A percentile compares a stretch with the other conserved stretches of the same genome.
Evolutionary conservation across 2,888 invertebrate genomes (phyloP).

Genomic region (Nemotelus nigrinus): DNA sequence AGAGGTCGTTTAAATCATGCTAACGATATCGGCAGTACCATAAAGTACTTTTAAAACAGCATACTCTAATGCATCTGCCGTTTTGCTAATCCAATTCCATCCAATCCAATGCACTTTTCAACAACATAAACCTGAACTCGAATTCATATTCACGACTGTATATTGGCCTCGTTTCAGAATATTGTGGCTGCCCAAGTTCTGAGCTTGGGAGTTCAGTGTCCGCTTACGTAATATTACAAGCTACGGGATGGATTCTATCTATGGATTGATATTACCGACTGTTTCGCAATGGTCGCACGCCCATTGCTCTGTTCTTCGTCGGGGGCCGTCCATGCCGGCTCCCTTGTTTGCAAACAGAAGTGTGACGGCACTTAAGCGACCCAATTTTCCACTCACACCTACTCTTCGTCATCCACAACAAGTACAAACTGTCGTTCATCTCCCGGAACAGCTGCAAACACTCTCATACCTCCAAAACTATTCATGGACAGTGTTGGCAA

Average conservation of each 20-base stretch:
- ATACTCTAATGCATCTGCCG: no score
- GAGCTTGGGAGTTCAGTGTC: conserved; percentile 15
- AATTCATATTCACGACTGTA: neutral
- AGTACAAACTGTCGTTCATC: neutral
- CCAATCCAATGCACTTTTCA: neutral
- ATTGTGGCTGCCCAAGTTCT: neutral
- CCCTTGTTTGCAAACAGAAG: conserved; percentile 31
- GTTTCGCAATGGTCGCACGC: conserved; percentile 13
- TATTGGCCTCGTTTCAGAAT: neutral
- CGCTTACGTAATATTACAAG: conserved; percentile 28
- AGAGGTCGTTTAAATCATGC: no score
- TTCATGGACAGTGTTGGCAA: no score
- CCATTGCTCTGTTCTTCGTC: neutral
- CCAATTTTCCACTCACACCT: conserved; percentile 13
- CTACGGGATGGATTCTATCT: conserved; percentile 10
- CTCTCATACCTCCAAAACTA: no score
- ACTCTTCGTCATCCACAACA: neutral
- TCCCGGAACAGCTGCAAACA: no score
- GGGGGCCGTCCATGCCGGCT: neutral
- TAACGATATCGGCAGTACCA: no score
- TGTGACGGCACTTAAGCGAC: conserved; percentile 13
- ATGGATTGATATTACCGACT: conserved; percentile 14
- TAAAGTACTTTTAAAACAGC: no score
- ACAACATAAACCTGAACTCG: neutral
- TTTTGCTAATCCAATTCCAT: neutral